Conservation (phyloP, 1,140 invertebrate genomes). For the Venustaconcha ellipsiformis region DNA sequence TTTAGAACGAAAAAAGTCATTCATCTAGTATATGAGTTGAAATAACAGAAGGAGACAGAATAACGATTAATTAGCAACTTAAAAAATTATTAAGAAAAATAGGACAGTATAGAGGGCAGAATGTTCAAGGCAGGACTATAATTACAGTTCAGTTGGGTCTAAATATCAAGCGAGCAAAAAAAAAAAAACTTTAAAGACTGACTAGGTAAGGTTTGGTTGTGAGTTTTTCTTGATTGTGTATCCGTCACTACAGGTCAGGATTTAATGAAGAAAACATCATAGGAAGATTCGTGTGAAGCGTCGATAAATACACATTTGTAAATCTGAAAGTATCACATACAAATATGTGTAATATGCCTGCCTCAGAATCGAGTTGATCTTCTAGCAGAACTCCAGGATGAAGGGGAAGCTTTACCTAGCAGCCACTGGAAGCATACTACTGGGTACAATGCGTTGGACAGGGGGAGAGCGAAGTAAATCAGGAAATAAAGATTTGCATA, state of each 20-base stretch:
- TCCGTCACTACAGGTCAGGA: slow-evolving; percentile 32
- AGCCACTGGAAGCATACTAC: slow-evolving; percentile 77
- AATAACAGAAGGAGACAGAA: too few relatives aligned
- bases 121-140: too few relatives aligned
- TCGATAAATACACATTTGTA: slow-evolving; percentile 28
- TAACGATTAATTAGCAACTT: too few relatives aligned
- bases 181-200: too few relatives aligned
- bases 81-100: too few relatives aligned
- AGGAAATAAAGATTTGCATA: slow-evolving; percentile 73
- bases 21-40: too few relatives aligned
- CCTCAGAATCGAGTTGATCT: slow-evolving; percentile 27
- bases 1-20: too few relatives aligned
- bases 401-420: slow-evolving; percentile 52
- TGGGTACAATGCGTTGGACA: slow-evolving; percentile 85
- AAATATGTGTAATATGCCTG: too few relatives aligned
- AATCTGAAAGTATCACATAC: too few relatives aligned
- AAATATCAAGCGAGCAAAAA: too few relatives aligned
- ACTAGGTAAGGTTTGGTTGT: slow-evolving; percentile 39
- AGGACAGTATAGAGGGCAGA: too few relatives aligned
- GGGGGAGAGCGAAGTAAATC: slow-evolving; percentile 81
- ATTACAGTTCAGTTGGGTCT: too few relatives aligned
- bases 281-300: slow-evolving; percentile 49
- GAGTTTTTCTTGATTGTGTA: slow-evolving; percentile 39
- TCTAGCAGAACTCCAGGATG: slow-evolving; percentile 71
- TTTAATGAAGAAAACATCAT: slow-evolving; percentile 47